Percentiles rank a stretch among this genome's conserved stretches.
phyloP scores from a whole-genome alignment of 2,113 vertebrate genomes.

The Ciconia stormi region DNA sequence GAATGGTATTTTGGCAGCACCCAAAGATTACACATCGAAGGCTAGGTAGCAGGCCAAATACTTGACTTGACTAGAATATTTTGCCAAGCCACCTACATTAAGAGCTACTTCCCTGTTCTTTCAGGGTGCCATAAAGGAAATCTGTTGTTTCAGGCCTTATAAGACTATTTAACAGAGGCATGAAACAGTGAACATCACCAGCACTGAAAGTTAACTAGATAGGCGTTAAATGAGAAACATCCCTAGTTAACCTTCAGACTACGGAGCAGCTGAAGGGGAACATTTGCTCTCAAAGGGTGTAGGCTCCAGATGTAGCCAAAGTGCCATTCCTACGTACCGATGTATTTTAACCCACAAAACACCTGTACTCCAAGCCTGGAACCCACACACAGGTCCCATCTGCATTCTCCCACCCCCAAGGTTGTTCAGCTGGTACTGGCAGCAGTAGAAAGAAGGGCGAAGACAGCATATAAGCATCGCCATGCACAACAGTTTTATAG shows the following conservation, averaged over 20 bases:
- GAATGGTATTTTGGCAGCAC: slow-evolving; percentile 63
- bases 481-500: fast-evolving
- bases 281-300: background rate
- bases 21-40: slow-evolving; percentile 49
- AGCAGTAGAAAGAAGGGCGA: background rate
- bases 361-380: background rate
- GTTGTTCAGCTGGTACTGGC: background rate
- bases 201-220: background rate
- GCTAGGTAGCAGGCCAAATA: slow-evolving; percentile 53
- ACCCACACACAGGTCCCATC: background rate
- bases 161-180: background rate
- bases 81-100: slow-evolving; percentile 53
- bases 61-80: slow-evolving; percentile 30
- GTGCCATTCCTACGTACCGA: fast-evolving
- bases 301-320: background rate
- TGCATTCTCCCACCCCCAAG: background rate
- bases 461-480: background rate
- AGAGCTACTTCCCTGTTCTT: slow-evolving; percentile 30
- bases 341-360: background rate
- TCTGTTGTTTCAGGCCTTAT: background rate
- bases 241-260: slow-evolving; percentile 15
- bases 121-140: background rate
- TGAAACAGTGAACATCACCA: background rate
- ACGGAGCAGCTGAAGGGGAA: background rate
- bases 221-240: background rate